phyloP scores from a whole-genome alignment of 1,140 invertebrate genomes.

The Colletes latitarsis region DNA sequence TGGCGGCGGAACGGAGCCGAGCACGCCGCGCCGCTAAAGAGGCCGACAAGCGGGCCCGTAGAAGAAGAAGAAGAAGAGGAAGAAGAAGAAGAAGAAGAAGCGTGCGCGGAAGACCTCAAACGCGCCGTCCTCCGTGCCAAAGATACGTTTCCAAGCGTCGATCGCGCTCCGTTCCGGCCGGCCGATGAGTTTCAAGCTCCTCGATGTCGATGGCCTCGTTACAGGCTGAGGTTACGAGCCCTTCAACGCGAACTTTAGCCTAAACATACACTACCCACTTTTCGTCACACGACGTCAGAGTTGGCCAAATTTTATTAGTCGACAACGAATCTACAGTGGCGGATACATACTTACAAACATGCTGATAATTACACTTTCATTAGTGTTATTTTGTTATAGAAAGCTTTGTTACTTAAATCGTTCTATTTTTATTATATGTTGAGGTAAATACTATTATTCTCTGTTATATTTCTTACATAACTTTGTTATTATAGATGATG shows the following conservation, averaged over 20 bases:
- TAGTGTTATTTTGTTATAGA: no score
- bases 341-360: no score
- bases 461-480: no score
- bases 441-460: no score
- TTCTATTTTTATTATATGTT: no score
- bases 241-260: conserved; percentile 14
- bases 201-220: conserved; percentile 50
- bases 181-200: conserved; percentile 29
- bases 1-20: conserved; percentile 46
- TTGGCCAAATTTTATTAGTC: no score
- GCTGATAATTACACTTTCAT: no score
- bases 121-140: conserved; percentile 39
- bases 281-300: background rate
- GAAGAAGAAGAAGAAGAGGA: conserved; percentile 43
- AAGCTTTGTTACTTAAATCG: no score
- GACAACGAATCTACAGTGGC: no score
- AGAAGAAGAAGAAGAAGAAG: conserved; percentile 35
- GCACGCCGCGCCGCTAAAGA: conserved; percentile 30
- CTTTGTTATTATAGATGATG: no score
- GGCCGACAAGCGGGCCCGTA: conserved; percentile 33
- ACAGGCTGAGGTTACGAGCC: conserved; percentile 37
- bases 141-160: conserved; percentile 47
- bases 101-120: conserved; percentile 38
- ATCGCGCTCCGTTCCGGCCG: conserved; percentile 17
- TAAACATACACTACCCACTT: background rate